Evolutionary conservation across 2,888 invertebrate species (phyloP), one percentile per base, ranked within the genome.

Genomic region (Synergus umbraculus): DNA sequence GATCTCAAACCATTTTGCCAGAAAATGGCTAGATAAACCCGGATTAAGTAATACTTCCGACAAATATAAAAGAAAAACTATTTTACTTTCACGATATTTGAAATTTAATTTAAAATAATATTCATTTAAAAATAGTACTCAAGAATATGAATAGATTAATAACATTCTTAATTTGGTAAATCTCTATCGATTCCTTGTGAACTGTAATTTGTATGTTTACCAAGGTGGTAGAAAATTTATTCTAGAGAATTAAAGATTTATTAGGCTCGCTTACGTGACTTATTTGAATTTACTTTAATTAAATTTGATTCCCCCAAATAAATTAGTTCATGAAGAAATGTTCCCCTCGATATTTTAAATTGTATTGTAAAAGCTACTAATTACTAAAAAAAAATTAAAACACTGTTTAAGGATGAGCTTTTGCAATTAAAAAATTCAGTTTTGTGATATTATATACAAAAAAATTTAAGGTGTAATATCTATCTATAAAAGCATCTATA

Each of bases 1-100:
- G 81, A 84, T 81, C 79, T 79, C 81, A 76, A 84, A 83, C 79
- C 80, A 80, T 80, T 81, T 81, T 67, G 76, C 78, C 81, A 76
- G 80, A 80, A 77, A 82, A 67, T 65, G 43, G 77, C 76, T 60
- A 78, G 73, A 81, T 81, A 81, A 83, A 78, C 76, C 76, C 7
- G 69, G 29, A 13, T 22, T 3, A 46, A 22, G 49, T 46, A 69
- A 46, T 49, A 49, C 29, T 22, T 37, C 49, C 5, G 4, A 22
- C 29, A 15, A n/a, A 41, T 10, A 18, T 66, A 9, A 66, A 43
- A 66, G 29, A 41, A n/a, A 13, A 4, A 41, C 41, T 8, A 60
- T 12, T 60, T 22, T 4, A 60, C 22, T 60, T 60, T 60, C 10
- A 29, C 0, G 12, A 22, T 9, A 22, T 60, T 60, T n/a, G 4